Percentiles rank a stretch among this genome's conserved stretches.
Conservation (phyloP, 2,797 vertebrate genomes). For the Aphelocoma californica region DNA sequence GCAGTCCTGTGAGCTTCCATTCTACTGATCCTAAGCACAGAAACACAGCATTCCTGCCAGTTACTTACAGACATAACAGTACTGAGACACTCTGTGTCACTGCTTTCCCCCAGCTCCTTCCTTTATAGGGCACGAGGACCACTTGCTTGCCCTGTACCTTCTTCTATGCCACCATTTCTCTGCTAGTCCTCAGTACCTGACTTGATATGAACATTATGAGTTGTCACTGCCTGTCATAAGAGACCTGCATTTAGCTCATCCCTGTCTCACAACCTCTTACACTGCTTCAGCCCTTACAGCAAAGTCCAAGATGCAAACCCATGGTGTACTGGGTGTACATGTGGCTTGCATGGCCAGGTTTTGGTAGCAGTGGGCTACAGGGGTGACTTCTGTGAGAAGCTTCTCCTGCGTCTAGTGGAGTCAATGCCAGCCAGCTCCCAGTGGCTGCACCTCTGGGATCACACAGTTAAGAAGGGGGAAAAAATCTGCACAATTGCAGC, state of each 20-base stretch:
- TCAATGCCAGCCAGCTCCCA: neutral
- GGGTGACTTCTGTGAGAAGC: neutral
- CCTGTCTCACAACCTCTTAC: neutral
- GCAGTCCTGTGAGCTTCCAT: neutral
- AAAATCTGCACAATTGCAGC: neutral
- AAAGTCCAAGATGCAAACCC: neutral
- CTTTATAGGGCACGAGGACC: neutral
- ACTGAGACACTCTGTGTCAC: neutral
- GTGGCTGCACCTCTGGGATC: neutral
- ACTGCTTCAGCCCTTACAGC: neutral
- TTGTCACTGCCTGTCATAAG: neutral
- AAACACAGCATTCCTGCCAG: fast-evolving
- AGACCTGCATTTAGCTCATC: neutral
- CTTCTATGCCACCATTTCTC: neutral
- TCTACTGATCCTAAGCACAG: neutral
- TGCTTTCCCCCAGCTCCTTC: neutral
- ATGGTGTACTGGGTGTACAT: neutral
- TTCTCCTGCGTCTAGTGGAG: neutral
- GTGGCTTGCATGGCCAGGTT: neutral
- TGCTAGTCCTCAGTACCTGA: neutral
- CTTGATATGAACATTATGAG: neutral
- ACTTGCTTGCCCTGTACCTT: neutral
- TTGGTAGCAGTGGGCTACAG: neutral
- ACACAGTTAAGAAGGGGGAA: neutral
- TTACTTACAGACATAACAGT: neutral